Base-by-base conservation (phyloP, 2,797 vertebrate genomes). In the Nannoperca obscura region DNA sequence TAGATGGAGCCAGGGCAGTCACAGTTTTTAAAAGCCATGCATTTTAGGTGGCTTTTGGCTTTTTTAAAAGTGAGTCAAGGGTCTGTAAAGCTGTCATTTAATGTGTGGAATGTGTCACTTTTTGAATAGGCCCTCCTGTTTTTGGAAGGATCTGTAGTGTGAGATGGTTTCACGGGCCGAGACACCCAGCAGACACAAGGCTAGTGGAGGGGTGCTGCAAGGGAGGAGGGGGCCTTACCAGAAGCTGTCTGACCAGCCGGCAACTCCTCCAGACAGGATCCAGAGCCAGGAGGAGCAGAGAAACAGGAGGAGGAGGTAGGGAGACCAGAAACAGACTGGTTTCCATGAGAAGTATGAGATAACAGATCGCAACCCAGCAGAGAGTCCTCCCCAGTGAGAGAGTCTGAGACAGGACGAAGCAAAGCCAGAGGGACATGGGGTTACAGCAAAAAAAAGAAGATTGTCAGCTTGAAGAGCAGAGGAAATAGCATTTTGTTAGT, bases 341-440 rank as follows among this genome's bases (percentile, higher is more conserved):
- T 89, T 89, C 96, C 96, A 91, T 90, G 90, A 84, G 96, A 92
- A 82, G 96, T 94, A 89, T 97, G 97, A 96, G 97, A 96, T 86
- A 99, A 96, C 89, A 99, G 96, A 93, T 96, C 96, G 74, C 96
- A 96, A 91, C 96, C 96, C 94, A 99, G 96, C 89, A 98, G 94
- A 92, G 97, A 96, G 87, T 97, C 97, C 71, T 97, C 97, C 87
- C 96, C 97, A 87, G 95, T 93, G 92, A 98, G 95, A 94, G 96
- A 95, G 91, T 99, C 98, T 99, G 95, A 93, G 90, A 87, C 91
- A 85, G 74, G 83, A 67, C n/a, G 53, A 82, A 81, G 80, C 62
- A 82, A 69, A 84, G 78, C 58, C 81, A 80, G 62, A 87, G 52
- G 49, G 78, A 83, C 53, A 83, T 74, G 20, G 22, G 47, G 75